Evolutionary conservation across 2,888 invertebrate species (phyloP), one percentile per base, ranked within the genome.

Genomic region (Netelia virgata): DNA sequence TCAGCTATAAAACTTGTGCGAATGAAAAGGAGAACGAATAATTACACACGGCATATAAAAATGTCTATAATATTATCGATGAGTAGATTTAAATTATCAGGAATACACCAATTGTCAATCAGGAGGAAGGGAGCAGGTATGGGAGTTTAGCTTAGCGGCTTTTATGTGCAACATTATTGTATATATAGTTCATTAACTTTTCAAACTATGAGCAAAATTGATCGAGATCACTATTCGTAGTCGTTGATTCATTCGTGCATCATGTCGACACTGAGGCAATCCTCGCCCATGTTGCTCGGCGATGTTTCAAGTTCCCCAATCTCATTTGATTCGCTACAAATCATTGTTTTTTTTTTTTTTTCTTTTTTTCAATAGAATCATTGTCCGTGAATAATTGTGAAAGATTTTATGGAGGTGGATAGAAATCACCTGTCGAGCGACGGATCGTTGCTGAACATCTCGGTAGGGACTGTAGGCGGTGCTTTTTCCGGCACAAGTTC

Each of bases 381-480:
- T 73, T 61, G 6, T n/a, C 16, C n/a, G 1, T 14, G 53, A n/a
- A n/a, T 11, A 53, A 53, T 53, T 14, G n/a, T 53, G 16, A 53
- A n/a, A 53, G 1, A 53, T 53, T 53, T 14, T 53, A n/a, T 18
- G n/a, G n/a, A n/a, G 23, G 20, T 47, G 1, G 63, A 36, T 28
- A 18, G 57, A 72, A 70, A 68, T 75, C 84, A 97, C 97, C 97
- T 97, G 92, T 97, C 97, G 68, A 97, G 94, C 1, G 98, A 98
- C 74, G 97, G 97, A 90, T 98, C 98, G 94, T 98, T 98, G 94
- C 98, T 98, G 92, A 98, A 98, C 97, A 98, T 98, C 94, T 98
- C 98, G 57, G 97, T 97, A 3, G 98, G 98, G 41, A 98, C 97
- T 11, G 98, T 97, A 0, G 97, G 96, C 0, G 98, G 97, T 43